Evolutionary conservation across 2,888 invertebrate species (phyloP).

Genomic region (Plemyria rubiginata): DNA sequence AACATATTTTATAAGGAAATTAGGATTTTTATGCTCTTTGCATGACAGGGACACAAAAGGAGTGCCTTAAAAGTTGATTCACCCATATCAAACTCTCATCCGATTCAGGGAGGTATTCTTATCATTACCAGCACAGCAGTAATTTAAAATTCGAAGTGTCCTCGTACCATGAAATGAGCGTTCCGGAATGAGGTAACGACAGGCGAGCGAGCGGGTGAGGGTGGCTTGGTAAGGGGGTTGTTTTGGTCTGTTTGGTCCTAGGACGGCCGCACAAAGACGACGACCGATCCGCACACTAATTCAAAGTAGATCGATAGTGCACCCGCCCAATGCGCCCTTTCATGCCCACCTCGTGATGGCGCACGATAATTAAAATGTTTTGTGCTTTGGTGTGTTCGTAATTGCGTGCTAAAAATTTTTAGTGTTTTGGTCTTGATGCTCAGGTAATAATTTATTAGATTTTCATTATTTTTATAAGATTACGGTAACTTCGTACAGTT

Average conservation of each 20-base stretch:
- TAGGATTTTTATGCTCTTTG: too few relatives aligned
- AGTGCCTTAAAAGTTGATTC: too few relatives aligned
- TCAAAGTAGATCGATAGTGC: conserved; percentile 84
- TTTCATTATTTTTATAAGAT: too few relatives aligned
- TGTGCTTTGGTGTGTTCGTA: conserved; percentile 40
- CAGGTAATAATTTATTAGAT: too few relatives aligned
- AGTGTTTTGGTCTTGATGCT: conserved; percentile 10
- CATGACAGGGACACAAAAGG: too few relatives aligned
- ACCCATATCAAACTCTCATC: conserved; percentile 28
- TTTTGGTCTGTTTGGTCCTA: conserved; percentile 85
- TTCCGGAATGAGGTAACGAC: conserved; percentile 68
- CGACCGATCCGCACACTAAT: conserved; percentile 84
- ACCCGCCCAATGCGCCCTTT: conserved; percentile 77
- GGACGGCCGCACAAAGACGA: conserved; percentile 82
- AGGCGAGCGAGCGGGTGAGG: conserved; percentile 57
- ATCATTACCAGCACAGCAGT: conserved; percentile 41
- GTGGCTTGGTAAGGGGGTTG: conserved; percentile 62
- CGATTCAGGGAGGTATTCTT: conserved; percentile 33
- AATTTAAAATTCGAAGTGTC: conserved; percentile 55
- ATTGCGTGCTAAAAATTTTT: conserved; percentile 24
- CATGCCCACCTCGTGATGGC: conserved; percentile 68
- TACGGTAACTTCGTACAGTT: too few relatives aligned
- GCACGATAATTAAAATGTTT: conserved; percentile 73
- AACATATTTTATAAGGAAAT: too few relatives aligned
- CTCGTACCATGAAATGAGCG: conserved; percentile 63